Evolutionary conservation across 2,888 invertebrate genomes (phyloP), one percentile per base, ranked within the genome.

Genomic region (Gryllus longicercus): DNA sequence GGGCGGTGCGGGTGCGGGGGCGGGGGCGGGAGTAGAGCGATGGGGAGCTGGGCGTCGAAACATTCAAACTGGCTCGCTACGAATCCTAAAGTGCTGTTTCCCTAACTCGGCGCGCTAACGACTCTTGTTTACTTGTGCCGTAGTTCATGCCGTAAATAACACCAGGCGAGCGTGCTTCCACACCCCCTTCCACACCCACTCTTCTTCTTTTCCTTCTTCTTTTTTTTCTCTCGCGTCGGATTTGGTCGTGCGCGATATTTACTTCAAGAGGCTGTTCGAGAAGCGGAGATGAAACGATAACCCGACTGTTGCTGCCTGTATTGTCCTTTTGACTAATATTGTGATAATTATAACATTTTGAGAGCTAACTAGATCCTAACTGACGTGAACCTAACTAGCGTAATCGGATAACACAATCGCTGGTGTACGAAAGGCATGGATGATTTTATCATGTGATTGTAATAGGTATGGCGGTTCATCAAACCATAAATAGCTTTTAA

Each of bases 21-120:
- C 25, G 8, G 8, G 38, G 38, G 38, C 21, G 21, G 1, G 0
- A 1, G n/a, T 3, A 63, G 63, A 63, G 14, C n/a, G 63, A 18
- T 14, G 63, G 16, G 63, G 4, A 14, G 63, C 63, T 8, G 63
- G 8, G 63, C 63, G 63, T 63, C 63, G 63, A 63, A 63, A 63
- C 63, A 63, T 63, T 63, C 63, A 63, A 63, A 63, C 63, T 63
- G 63, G 63, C 63, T 63, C 63, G 63, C 63, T 63, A 63, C 63
- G 63, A 63, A 63, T 63, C 63, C 63, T 63, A 63, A 63, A 63
- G 63, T 63, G 63, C n/a, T 63, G 63, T 63, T 63, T 63, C 63
- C 63, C 63, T 63, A 63, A 63, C 63, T 63, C 63, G n/a, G 63
- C 14, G 16, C 63, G 63, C 63, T 63, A 63, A 63, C 63, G 63